Percentiles rank a stretch among this genome's conserved stretches.
These are phyloP conservation scores for Melanogrammus aeglefinus DNA, from an alignment of 2,797 vertebrate species.

Conservation along the genomic window DNA sequence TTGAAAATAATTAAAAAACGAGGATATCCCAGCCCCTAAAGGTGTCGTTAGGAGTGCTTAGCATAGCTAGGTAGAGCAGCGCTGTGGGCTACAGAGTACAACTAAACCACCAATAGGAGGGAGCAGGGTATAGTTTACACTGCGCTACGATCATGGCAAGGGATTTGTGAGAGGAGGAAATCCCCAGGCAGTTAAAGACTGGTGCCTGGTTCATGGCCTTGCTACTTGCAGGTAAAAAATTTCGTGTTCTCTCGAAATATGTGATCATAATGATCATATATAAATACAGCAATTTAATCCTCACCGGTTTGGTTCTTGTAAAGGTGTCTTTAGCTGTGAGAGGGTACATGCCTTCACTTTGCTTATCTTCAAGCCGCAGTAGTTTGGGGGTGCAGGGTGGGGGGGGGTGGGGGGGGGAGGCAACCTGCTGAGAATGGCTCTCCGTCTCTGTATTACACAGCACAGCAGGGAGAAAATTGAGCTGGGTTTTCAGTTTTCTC, in stretches of 20 bases:
- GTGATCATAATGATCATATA: neutral
- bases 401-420: neutral
- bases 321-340: neutral
- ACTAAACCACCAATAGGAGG: neutral
- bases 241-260: neutral
- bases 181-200: neutral
- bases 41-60: neutral
- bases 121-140: neutral
- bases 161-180: neutral
- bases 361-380: neutral
- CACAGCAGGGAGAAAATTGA: neutral
- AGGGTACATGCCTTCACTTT: neutral
- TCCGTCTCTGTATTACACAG: neutral
- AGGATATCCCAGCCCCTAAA: neutral
- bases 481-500: neutral
- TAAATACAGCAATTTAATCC: neutral
- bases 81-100: neutral
- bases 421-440: neutral
- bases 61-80: neutral
- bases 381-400: neutral
- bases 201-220: neutral
- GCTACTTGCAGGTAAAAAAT: neutral
- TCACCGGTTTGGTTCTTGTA: neutral
- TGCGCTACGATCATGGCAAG: neutral
- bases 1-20: neutral